phyloP scores from a whole-genome alignment of 2,113 vertebrate genomes.

The Daubentonia madagascariensis region DNA sequence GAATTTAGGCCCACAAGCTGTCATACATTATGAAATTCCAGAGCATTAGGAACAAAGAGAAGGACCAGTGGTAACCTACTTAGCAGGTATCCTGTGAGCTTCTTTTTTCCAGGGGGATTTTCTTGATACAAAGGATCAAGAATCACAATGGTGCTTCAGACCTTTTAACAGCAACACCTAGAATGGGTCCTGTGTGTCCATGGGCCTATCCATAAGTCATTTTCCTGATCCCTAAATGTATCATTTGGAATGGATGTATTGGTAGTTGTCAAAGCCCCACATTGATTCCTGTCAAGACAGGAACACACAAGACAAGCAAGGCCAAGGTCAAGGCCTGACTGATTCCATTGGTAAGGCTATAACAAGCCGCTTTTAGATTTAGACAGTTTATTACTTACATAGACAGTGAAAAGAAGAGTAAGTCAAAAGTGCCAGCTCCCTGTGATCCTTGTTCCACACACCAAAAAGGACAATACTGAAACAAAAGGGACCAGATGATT shows the following conservation, averaged over 20 bases:
- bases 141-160: neutral
- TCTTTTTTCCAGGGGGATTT: neutral
- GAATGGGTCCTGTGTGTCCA: neutral
- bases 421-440: neutral
- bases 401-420: neutral
- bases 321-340: neutral
- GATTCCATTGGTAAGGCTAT: neutral
- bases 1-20: slow-evolving; percentile 11
- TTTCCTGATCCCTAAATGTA: neutral
- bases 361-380: neutral
- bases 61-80: neutral
- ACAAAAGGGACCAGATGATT: neutral
- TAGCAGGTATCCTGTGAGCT: neutral
- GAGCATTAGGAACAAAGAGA: neutral
- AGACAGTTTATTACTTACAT: neutral
- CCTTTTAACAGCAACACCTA: neutral
- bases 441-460: neutral
- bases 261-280: neutral
- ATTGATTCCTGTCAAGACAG: neutral
- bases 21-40: neutral
- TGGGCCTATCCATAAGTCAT: neutral
- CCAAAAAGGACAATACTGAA: neutral
- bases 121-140: neutral
- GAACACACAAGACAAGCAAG: neutral
- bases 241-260: neutral